Evolutionary conservation across 2,888 invertebrate species (phyloP).

Genomic region (Drosophila rubida): DNA sequence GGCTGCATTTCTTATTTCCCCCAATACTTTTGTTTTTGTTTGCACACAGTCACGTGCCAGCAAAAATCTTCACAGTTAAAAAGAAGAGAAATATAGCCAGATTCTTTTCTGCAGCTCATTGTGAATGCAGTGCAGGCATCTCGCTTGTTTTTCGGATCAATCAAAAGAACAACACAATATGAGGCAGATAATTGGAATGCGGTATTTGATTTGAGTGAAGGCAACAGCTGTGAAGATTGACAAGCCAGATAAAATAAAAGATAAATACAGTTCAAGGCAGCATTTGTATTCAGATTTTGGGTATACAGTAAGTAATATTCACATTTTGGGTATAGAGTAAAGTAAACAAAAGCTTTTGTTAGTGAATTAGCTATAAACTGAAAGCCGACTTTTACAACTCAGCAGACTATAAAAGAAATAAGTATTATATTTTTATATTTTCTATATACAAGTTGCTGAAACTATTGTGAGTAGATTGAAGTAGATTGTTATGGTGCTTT

Average conservation of each 20-base stretch:
- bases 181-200: conserved; percentile 26
- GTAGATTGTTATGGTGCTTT: no score
- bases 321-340: no score
- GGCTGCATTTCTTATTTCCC: background rate
- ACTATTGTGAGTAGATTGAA: no score
- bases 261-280: background rate
- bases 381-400: no score
- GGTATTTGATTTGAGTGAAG: conserved; percentile 12
- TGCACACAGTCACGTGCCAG: conserved; percentile 69
- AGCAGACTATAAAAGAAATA: no score
- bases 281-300: background rate
- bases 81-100: background rate
- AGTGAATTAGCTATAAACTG: no score
- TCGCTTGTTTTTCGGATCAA: conserved; percentile 40
- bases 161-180: conserved; percentile 35
- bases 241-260: background rate
- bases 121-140: conserved; percentile 41
- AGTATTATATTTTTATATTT: no score
- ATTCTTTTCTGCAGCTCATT: conserved; percentile 39
- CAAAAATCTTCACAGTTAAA: conserved; percentile 21
- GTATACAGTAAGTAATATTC: background rate
- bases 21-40: conserved; percentile 16
- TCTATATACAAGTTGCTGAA: no score
- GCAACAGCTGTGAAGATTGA: background rate
- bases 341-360: no score